Evolutionary conservation across 2,797 vertebrate genomes (phyloP).

Genomic region (Linurgus olivaceus): DNA sequence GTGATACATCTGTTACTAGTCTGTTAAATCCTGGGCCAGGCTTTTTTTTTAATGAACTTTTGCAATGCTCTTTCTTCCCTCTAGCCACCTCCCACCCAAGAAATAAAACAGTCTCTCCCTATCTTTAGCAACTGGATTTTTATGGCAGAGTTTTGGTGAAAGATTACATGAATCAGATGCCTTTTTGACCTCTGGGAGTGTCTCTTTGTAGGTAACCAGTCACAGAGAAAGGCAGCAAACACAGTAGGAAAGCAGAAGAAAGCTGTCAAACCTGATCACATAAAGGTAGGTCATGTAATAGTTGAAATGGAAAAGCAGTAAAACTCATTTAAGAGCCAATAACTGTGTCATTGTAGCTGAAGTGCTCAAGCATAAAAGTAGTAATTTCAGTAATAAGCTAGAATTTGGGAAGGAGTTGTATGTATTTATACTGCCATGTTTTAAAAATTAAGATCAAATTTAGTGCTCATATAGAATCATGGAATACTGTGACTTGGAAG

Average conservation of each 20-base stretch:
- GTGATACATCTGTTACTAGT: neutral
- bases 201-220: slow-evolving; percentile 55
- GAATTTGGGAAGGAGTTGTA: neutral
- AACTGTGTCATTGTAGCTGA: neutral
- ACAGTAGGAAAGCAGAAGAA: slow-evolving; percentile 45
- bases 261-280: slow-evolving; percentile 26
- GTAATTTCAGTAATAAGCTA: neutral
- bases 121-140: neutral
- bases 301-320: neutral
- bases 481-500: neutral
- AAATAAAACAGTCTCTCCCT: neutral
- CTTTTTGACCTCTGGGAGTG: slow-evolving; percentile 3
- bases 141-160: neutral
- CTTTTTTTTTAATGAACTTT: neutral
- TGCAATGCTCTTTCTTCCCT: neutral
- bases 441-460: neutral
- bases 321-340: neutral
- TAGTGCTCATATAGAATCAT: neutral
- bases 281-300: neutral
- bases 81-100: neutral
- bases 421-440: neutral
- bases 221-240: slow-evolving; percentile 47
- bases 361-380: neutral
- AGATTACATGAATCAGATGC: neutral
- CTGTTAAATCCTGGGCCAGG: neutral